Percentiles rank a stretch among this genome's conserved stretches.
Conservation (phyloP, 2,113 vertebrate species). For the Empidonax traillii region DNA sequence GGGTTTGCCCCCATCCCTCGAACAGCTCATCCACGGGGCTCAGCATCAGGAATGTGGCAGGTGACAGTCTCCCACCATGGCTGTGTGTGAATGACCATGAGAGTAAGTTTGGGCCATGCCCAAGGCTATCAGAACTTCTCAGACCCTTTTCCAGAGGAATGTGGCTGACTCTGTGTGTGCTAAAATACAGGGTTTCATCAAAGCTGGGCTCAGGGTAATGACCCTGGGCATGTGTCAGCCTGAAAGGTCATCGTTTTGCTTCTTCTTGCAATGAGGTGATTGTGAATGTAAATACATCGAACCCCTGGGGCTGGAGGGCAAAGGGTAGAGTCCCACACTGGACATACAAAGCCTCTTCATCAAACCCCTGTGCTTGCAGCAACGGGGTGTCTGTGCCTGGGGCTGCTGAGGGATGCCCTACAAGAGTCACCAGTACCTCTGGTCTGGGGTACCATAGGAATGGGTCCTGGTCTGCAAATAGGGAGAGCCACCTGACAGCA, state of each 20-base stretch:
- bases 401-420: neutral
- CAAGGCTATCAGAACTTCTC: too few relatives aligned
- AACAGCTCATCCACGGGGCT: neutral
- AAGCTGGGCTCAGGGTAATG: neutral
- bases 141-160: neutral
- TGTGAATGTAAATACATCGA: fast-evolving
- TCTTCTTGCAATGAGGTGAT: fast-evolving
- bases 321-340: fast-evolving
- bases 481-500: neutral
- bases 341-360: fast-evolving
- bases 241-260: fast-evolving
- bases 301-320: neutral
- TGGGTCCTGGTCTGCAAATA: fast-evolving
- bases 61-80: fast-evolving
- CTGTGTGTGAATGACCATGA: fast-evolving
- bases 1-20: neutral
- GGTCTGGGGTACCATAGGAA: fast-evolving
- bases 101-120: fast-evolving
- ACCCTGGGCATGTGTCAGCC: fast-evolving
- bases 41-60: neutral
- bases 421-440: neutral
- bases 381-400: neutral
- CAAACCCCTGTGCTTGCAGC: fast-evolving
- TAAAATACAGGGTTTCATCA: neutral
- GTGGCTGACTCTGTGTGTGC: fast-evolving